phyloP scores from a whole-genome alignment of 2,888 invertebrate genomes.

The Ditylenchus weischeri region DNA sequence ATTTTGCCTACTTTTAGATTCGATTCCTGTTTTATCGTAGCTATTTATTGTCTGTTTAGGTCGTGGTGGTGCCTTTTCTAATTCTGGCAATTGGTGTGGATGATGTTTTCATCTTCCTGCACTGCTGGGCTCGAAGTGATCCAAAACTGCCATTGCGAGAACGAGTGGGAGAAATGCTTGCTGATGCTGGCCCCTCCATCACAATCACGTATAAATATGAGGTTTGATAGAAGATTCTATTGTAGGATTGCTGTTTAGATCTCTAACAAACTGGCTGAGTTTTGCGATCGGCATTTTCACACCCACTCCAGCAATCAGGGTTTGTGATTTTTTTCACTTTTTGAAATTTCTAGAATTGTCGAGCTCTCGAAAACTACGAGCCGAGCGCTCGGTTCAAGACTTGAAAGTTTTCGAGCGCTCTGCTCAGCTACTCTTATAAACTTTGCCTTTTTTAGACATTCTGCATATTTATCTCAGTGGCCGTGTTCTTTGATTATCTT shows the following conservation, averaged over 20 bases:
- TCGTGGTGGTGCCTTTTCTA: constrained; percentile 57
- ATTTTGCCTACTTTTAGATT: too few relatives aligned
- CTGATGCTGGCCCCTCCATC: constrained; percentile 57
- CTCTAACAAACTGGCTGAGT: constrained; percentile 54
- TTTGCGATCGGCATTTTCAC: constrained; percentile 57
- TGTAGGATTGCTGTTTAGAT: constrained; percentile 19
- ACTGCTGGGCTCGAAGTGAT: constrained; percentile 53
- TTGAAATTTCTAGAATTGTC: too few relatives aligned
- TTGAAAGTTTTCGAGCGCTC: too few relatives aligned
- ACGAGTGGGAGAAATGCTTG: constrained; percentile 51
- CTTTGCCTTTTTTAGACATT: constrained; percentile 50
- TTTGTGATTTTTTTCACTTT: constrained; percentile 10
- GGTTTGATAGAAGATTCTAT: background rate
- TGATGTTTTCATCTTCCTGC: constrained; percentile 57
- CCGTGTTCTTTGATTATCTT: constrained; percentile 55
- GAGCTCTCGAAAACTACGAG: too few relatives aligned
- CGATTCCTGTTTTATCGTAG: too few relatives aligned
- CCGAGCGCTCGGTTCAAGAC: too few relatives aligned
- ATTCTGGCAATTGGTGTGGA: constrained; percentile 58
- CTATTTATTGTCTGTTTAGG: too few relatives aligned
- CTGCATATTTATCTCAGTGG: constrained; percentile 55
- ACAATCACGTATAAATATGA: constrained; percentile 44
- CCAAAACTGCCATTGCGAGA: constrained; percentile 33
- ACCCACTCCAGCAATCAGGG: constrained; percentile 56
- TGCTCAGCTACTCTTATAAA: background rate